Evolutionary conservation across 2,888 invertebrate genomes (phyloP).

Genomic region (Ophion ellenae): DNA sequence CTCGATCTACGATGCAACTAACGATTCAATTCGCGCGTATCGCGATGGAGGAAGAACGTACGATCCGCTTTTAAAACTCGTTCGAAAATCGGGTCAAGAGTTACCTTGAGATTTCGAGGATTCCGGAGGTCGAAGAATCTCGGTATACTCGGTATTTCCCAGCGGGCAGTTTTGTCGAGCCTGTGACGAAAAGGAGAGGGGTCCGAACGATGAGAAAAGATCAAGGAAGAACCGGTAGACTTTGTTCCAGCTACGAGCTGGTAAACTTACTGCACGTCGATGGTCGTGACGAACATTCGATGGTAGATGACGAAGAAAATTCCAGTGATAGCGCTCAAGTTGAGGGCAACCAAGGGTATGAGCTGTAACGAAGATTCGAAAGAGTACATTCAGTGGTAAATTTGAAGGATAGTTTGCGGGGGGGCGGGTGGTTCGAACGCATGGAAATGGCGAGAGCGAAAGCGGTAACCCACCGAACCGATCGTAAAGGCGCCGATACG

Average conservation of each 20-base stretch:
- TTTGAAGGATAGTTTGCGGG: not conserved
- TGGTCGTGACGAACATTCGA: slow-evolving; percentile 76
- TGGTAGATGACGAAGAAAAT: slow-evolving; percentile 73
- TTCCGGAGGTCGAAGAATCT: slow-evolving; percentile 81
- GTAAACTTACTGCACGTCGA: slow-evolving; percentile 81
- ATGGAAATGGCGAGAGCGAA: not conserved
- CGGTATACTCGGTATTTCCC: slow-evolving; percentile 75
- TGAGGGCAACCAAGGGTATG: slow-evolving; percentile 72
- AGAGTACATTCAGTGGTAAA: slow-evolving; percentile 8
- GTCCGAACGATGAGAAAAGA: not conserved
- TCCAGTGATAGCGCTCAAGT: slow-evolving; percentile 61
- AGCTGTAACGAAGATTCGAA: slow-evolving; percentile 75
- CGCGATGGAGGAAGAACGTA: no score
- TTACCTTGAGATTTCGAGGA: slow-evolving; percentile 83
- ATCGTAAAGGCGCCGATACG: no score
- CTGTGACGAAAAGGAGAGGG: slow-evolving; percentile 21
- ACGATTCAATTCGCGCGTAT: no score
- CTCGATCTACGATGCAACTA: no score
- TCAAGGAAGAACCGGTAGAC: no score
- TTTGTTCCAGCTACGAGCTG: not conserved
- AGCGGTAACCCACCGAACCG: no score
- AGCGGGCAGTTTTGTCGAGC: slow-evolving; percentile 69
- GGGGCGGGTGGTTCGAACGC: not conserved
- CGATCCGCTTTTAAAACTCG: no score
- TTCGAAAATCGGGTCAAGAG: slow-evolving; percentile 47